Conservation (phyloP, 2,888 invertebrate species). For the Apamea epomidion region DNA sequence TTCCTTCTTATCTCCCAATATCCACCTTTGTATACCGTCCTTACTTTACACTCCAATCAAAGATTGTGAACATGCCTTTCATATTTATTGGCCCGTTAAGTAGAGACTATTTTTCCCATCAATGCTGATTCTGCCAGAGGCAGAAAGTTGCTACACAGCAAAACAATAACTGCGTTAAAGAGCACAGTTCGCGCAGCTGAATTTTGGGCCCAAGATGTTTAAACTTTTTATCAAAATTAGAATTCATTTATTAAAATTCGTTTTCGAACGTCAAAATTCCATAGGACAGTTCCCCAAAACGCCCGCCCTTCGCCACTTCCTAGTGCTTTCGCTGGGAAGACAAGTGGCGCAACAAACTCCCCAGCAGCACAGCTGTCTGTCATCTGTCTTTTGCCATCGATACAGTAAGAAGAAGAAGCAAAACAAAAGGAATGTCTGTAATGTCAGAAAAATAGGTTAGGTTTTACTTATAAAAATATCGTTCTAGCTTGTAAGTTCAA, state of each 20-base stretch:
- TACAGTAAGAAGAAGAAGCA: neutral
- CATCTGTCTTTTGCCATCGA: too few relatives aligned
- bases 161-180: neutral
- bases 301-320: neutral
- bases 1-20: neutral
- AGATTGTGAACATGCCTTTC: neutral
- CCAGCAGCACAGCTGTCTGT: neutral
- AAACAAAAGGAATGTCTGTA: slow-evolving; percentile 13
- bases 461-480: neutral
- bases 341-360: neutral
- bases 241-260: too few relatives aligned
- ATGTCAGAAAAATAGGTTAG: slow-evolving; percentile 6
- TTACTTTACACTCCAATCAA: neutral
- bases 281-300: neutral
- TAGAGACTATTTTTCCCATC: neutral
- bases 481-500: slow-evolving; percentile 12
- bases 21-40: neutral
- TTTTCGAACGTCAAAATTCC: too few relatives aligned
- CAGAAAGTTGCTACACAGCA: neutral
- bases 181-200: too few relatives aligned
- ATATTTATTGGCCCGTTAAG: neutral
- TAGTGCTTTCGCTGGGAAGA: neutral
- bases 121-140: neutral
- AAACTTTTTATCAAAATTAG: too few relatives aligned
- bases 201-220: too few relatives aligned